Base-by-base conservation (phyloP, 1,140 invertebrate species). In the Cheumatopsyche charites region DNA sequence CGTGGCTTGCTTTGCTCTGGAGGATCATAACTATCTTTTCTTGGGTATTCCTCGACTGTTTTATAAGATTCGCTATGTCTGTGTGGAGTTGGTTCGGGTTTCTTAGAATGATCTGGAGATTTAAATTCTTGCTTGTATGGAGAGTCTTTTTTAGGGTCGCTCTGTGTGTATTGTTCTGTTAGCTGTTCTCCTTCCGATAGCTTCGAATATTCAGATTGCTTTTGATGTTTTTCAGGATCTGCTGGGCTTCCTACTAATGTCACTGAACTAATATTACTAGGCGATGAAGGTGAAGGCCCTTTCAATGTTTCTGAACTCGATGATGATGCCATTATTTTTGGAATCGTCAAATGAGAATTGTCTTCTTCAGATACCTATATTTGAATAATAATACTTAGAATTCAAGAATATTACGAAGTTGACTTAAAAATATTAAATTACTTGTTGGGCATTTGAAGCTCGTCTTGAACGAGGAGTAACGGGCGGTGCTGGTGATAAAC, bases 251-350 rank as follows among this genome's bases (percentile, higher is more conserved):
- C 90, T 0, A 92, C 88, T 62, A 92, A 78, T 2, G 91, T 92
- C 9, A 90, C 87, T 1, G 89, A 89, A 76, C 90, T 92, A 1
- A 91, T 78, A 68, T 90, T 91, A 41, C 90, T 89, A 0, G 90
- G 90, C 0, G 91, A 92, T 0, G 89, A 89, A 45, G 89, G 88
- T 19, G 72, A 74, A 19, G 75, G 74, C 66, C 89, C 91, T 83
- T 89, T 92, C 1, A 91, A 80, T 29, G 90, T 93, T 78, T 92
- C 90, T 58, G 89, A 88, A 79, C 90, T 92, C 0, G 89, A 90
- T 0, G 90, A 92, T 0, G 86, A 87, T 0, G 88, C 85, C 76
- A 91, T 89, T 47, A 87, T 86, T 73, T 89, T 90, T 1, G 90
- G 89, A 72, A 91, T 90, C 5, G 87, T 86, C 45, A 90, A 79